These are phyloP conservation scores for Distichodus sexfasciatus DNA, from an alignment of 2,797 vertebrate species.

Conservation along the genomic window DNA sequence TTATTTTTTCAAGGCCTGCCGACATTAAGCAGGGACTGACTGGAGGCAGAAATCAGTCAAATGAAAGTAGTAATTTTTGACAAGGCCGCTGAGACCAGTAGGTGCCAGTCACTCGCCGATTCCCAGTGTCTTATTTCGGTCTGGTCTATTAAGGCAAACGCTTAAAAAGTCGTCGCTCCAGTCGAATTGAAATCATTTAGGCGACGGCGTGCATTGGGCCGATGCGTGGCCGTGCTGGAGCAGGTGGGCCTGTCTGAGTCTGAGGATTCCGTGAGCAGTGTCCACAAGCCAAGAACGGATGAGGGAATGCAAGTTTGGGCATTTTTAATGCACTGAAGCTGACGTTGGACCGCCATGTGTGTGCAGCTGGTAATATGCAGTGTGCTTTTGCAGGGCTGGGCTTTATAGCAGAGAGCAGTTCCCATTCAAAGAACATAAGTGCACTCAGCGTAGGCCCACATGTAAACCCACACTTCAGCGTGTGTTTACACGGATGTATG, in stretches of 20 bases:
- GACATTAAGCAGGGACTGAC: slow-evolving; percentile 52
- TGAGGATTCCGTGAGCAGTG: neutral
- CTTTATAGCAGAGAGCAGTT: too few relatives aligned
- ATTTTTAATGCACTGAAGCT: slow-evolving; percentile 15
- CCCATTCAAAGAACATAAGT: too few relatives aligned
- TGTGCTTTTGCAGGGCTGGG: slow-evolving; percentile 1
- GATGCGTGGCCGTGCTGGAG: neutral
- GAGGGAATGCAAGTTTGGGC: neutral
- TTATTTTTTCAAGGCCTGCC: slow-evolving; percentile 49
- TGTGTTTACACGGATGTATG: neutral
- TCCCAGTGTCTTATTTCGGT: slow-evolving; percentile 59
- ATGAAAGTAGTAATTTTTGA: slow-evolving; percentile 63
- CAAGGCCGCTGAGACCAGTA: slow-evolving; percentile 48
- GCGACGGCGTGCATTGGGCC: neutral
- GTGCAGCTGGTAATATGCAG: slow-evolving; percentile 1
- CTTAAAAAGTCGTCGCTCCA: slow-evolving; percentile 52
- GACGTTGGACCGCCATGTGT: neutral
- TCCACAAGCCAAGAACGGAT: neutral
- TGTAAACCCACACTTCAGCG: too few relatives aligned
- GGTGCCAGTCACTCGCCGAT: slow-evolving; percentile 67
- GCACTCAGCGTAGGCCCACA: too few relatives aligned
- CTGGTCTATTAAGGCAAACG: slow-evolving; percentile 47
- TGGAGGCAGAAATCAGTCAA: slow-evolving; percentile 58
- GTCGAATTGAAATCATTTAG: slow-evolving; percentile 46
- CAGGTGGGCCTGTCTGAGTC: neutral